A percentile compares a stretch with the other conserved stretches of the same genome.
Evolutionary conservation across 2,113 vertebrate species (phyloP).

Genomic region (Monopterus albus): DNA sequence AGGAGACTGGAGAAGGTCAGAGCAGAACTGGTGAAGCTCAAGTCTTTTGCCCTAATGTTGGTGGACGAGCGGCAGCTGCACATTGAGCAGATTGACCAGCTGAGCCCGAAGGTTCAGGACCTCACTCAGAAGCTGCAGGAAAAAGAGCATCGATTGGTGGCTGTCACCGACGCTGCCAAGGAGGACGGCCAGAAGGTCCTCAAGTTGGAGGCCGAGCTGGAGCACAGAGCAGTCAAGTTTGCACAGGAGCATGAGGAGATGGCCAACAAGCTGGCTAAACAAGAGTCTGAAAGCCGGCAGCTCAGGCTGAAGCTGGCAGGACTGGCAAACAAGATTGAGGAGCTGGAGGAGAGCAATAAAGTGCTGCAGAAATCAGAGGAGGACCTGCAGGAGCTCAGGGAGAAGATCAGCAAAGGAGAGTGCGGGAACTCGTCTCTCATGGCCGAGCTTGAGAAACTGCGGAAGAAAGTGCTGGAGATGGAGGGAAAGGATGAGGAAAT

Average conservation of each 20-base stretch:
- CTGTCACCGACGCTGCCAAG: slow-evolving; percentile 79
- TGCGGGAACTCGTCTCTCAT: slow-evolving; percentile 89
- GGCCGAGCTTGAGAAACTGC: slow-evolving; percentile 92
- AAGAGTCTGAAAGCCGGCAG: slow-evolving; percentile 90
- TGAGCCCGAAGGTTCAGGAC: slow-evolving; percentile 91
- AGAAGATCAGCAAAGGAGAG: slow-evolving; percentile 93
- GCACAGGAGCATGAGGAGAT: slow-evolving; percentile 91
- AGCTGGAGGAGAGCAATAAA: slow-evolving; percentile 91
- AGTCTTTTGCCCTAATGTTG: slow-evolving; percentile 96
- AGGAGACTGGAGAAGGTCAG: slow-evolving; percentile 88
- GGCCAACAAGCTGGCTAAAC: slow-evolving; percentile 86
- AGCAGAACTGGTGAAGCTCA: slow-evolving; percentile 93
- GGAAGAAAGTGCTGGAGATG: slow-evolving; percentile 95
- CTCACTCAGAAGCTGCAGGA: slow-evolving; percentile 90
- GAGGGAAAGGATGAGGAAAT: slow-evolving; percentile 98
- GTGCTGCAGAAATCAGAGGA: slow-evolving; percentile 90
- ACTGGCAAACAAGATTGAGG: slow-evolving; percentile 86
- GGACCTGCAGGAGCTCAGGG: slow-evolving; percentile 90
- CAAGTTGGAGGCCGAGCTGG: slow-evolving; percentile 89
- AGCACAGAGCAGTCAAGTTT: slow-evolving; percentile 84
- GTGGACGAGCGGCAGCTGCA: slow-evolving; percentile 96
- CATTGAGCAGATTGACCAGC: slow-evolving; percentile 91
- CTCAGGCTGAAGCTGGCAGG: slow-evolving; percentile 87
- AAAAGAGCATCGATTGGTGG: slow-evolving; percentile 86
- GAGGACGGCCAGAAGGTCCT: slow-evolving; percentile 91